These are phyloP conservation scores for Malacoraja senta DNA, from an alignment of 2,797 vertebrate genomes.

Conservation along the genomic window DNA sequence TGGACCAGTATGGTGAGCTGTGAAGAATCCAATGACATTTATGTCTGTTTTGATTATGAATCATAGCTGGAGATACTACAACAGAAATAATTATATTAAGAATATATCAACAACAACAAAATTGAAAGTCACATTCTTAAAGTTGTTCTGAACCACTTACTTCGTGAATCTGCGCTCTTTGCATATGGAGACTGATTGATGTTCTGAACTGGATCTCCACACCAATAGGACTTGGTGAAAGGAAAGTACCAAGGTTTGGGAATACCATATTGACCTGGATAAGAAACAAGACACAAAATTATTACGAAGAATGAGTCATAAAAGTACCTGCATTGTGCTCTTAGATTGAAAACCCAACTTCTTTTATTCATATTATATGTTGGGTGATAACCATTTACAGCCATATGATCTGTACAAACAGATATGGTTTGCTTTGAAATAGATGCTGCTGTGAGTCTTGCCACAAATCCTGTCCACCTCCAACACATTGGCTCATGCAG, in stretches of 20 bases:
- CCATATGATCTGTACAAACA: not conserved
- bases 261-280: conserved; percentile 86
- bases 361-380: not conserved
- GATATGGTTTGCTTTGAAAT: not conserved
- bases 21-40: not conserved
- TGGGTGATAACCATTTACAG: not conserved
- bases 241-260: conserved; percentile 93
- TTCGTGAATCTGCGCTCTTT: conserved; percentile 70
- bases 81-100: not conserved
- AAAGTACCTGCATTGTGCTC: not conserved
- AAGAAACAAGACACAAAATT: not conserved
- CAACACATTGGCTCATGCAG: not conserved
- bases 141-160: conserved; percentile 55
- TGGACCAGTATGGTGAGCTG: not conserved
- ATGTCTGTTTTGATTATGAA: not conserved
- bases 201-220: conserved; percentile 70
- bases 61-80: not conserved
- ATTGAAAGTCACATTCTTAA: not conserved
- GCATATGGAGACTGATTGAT: conserved; percentile 55
- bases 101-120: too few relatives aligned
- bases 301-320: not conserved
- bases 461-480: not conserved
- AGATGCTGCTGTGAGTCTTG: not conserved
- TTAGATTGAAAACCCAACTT: not conserved
- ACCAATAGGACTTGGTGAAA: conserved; percentile 89